Conservation (phyloP, 2,113 vertebrate species). For the Coturnix japonica region DNA sequence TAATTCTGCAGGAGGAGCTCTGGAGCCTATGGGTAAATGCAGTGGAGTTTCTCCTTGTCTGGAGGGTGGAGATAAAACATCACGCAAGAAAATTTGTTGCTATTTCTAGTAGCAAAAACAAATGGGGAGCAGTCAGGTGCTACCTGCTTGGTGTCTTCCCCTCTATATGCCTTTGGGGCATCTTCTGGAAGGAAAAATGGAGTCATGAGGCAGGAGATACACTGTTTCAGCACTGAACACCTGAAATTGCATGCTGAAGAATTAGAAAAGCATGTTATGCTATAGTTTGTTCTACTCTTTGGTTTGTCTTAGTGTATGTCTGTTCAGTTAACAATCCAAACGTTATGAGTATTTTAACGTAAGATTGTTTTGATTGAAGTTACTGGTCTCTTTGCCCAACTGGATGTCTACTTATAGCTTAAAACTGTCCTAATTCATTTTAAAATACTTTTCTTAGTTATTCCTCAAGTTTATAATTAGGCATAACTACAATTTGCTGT, state of each 20-base stretch:
- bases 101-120: slow-evolving; percentile 57
- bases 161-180: background rate
- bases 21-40: slow-evolving; percentile 30
- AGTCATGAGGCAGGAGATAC: background rate
- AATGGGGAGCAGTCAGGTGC: slow-evolving; percentile 35
- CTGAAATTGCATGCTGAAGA: background rate
- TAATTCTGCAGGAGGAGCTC: slow-evolving; percentile 45
- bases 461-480: background rate
- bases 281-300: background rate
- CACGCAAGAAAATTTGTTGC: background rate
- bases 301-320: background rate
- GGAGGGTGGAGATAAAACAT: slow-evolving; percentile 37
- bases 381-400: background rate
- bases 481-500: background rate
- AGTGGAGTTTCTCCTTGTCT: slow-evolving; percentile 53
- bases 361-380: background rate
- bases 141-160: slow-evolving; percentile 40
- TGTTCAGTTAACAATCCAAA: background rate
- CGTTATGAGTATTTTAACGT: background rate
- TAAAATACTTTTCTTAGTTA: background rate
- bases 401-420: background rate
- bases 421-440: background rate
- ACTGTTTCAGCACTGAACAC: background rate
- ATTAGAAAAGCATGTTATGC: background rate
- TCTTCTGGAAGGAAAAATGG: background rate